Conservation (phyloP, 1,140 invertebrate species). For the Mizuhopecten yessoensis region DNA sequence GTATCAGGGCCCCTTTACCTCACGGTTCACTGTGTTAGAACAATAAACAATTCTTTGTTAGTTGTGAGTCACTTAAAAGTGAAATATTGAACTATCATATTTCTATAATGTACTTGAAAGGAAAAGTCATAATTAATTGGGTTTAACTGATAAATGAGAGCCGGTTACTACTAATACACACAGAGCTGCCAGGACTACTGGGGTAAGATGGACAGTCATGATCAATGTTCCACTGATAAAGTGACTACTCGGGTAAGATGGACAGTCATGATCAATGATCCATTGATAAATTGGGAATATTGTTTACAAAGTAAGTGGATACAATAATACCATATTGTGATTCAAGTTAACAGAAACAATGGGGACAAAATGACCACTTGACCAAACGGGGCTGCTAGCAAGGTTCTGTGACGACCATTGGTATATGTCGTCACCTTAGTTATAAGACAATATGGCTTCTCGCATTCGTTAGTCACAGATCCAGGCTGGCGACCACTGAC, state of each 20-base stretch:
- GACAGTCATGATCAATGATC: too few relatives aligned
- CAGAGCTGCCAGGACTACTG: too few relatives aligned
- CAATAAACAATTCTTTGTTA: neutral
- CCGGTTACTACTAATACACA: too few relatives aligned
- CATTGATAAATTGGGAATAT: neutral
- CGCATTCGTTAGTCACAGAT: neutral
- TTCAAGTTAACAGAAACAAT: too few relatives aligned
- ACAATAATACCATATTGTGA: too few relatives aligned
- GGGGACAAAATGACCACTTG: neutral
- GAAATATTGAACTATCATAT: neutral
- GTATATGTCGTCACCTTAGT: neutral
- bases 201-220: neutral
- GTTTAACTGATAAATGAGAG: too few relatives aligned
- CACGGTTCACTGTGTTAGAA: neutral
- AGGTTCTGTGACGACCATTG: constrained; percentile 1
- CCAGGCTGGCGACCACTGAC: neutral
- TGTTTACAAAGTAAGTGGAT: neutral
- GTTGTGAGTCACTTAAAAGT: neutral
- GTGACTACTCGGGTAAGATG: neutral
- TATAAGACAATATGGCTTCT: neutral
- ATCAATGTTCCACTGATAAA: neutral
- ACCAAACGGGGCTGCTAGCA: neutral
- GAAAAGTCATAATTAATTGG: too few relatives aligned
- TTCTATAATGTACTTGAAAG: too few relatives aligned
- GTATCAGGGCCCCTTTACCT: neutral